phyloP scores from a whole-genome alignment of 2,888 invertebrate species.

The Epirrhoe alternata region DNA sequence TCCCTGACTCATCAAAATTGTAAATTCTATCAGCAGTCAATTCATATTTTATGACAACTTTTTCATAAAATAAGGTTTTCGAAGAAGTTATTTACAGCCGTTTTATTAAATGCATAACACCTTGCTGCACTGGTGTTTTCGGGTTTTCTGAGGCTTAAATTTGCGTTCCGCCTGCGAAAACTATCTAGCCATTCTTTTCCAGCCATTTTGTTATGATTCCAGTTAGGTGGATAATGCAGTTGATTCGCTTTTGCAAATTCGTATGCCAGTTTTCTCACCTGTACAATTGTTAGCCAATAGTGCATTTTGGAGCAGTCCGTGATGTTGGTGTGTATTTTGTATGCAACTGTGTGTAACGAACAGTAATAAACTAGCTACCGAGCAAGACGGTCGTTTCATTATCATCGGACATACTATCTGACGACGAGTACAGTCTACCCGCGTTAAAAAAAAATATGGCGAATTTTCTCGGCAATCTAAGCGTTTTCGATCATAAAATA shows the following conservation, averaged over 20 bases:
- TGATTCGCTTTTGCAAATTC: no score
- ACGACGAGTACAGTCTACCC: not conserved
- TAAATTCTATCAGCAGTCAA: conserved; percentile 38
- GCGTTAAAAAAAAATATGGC: not conserved
- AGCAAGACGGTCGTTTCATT: not conserved
- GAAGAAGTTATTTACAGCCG: not conserved
- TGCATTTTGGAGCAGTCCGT: no score
- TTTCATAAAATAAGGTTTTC: not conserved
- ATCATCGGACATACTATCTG: not conserved
- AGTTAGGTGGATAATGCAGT: conserved; percentile 35
- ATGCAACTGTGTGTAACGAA: no score
- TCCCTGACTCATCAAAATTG: conserved; percentile 40
- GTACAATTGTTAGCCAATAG: no score
- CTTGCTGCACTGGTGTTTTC: conserved; percentile 52
- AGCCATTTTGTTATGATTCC: conserved; percentile 8
- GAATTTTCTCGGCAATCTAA: not conserved
- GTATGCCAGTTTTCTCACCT: no score
- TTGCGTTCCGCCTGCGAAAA: conserved; percentile 21
- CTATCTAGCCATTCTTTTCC: conserved; percentile 30
- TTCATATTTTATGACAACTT: conserved; percentile 7
- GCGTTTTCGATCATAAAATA: no score
- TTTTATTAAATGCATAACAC: conserved; percentile 47
- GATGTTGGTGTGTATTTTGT: no score
- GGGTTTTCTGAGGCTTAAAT: conserved; percentile 48
- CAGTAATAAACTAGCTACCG: not conserved